phyloP scores from a whole-genome alignment of 2,113 vertebrate species.

The Thryonomys swinderianus region DNA sequence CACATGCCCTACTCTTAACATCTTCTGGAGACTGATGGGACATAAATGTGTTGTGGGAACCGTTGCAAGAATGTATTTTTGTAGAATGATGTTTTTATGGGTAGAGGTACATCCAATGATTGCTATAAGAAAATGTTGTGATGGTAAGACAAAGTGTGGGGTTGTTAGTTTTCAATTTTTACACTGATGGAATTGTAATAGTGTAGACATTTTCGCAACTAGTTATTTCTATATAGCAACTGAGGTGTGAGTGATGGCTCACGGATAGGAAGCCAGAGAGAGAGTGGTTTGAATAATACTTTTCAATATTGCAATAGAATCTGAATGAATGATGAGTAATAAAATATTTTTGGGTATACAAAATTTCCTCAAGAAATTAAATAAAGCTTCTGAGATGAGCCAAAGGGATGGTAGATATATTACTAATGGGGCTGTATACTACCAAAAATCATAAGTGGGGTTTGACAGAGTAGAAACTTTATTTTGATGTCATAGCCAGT shows the following conservation, averaged over 20 bases:
- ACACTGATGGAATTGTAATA: constrained; percentile 36
- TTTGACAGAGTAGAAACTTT: not conserved
- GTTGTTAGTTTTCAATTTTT: constrained; percentile 49
- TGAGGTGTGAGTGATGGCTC: not conserved
- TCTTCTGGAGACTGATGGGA: not conserved
- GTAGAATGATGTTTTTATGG: not conserved
- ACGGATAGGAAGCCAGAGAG: not conserved
- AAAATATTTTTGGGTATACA: not conserved
- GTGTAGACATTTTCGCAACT: constrained; percentile 24
- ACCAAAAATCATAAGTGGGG: not conserved
- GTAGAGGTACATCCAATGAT: not conserved
- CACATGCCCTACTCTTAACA: not conserved
- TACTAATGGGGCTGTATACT: not conserved
- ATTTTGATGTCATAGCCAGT: not conserved
- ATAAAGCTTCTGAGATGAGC: not conserved
- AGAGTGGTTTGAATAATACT: not conserved
- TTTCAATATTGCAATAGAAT: constrained; percentile 3
- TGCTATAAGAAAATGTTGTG: not conserved
- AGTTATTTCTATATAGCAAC: not conserved
- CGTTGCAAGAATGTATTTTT: not conserved
- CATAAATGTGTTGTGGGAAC: constrained; percentile 36
- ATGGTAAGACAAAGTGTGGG: not conserved
- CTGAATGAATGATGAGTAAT: not conserved
- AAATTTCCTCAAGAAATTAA: constrained; percentile 27
- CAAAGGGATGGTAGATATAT: not conserved